phyloP scores from a whole-genome alignment of 2,113 vertebrate genomes.

The Oophaga pumilio region DNA sequence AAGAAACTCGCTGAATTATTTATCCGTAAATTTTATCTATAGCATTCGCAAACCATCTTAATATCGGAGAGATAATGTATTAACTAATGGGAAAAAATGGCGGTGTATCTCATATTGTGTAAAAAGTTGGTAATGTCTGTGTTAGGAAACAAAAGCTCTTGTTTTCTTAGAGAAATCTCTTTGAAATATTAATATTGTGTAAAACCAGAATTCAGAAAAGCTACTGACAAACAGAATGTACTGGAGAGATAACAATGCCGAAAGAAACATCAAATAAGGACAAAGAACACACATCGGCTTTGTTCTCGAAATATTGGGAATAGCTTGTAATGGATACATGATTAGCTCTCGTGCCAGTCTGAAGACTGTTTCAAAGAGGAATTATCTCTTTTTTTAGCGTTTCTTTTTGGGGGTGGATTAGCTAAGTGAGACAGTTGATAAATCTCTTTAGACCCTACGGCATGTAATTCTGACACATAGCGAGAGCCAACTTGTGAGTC shows the following conservation, averaged over 20 bases:
- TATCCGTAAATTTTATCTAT: background rate
- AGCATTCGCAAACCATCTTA: constrained; percentile 2
- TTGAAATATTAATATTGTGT: background rate
- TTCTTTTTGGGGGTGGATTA: constrained; percentile 20
- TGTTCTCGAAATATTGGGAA: constrained; percentile 31
- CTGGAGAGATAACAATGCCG: background rate
- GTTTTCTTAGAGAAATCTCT: background rate
- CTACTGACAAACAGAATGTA: constrained; percentile 2
- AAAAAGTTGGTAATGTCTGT: background rate
- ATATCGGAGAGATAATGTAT: background rate
- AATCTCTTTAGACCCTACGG: background rate
- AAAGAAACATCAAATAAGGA: constrained; percentile 26
- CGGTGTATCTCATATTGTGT: background rate
- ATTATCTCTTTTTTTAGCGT: constrained; percentile 26
- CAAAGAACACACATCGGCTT: constrained; percentile 23
- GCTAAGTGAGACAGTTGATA: constrained; percentile 7
- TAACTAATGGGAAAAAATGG: background rate
- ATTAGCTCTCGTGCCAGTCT: constrained; percentile 8
- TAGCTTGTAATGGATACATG: constrained; percentile 29
- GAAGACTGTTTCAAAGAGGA: constrained; percentile 6
- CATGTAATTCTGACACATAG: background rate
- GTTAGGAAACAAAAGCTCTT: background rate
- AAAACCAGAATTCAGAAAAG: background rate
- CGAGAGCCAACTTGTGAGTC: background rate
- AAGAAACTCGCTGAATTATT: constrained; percentile 18